These are phyloP conservation scores for Corbicula japonica DNA, from an alignment of 2,888 invertebrate species.

Conservation along the genomic window DNA sequence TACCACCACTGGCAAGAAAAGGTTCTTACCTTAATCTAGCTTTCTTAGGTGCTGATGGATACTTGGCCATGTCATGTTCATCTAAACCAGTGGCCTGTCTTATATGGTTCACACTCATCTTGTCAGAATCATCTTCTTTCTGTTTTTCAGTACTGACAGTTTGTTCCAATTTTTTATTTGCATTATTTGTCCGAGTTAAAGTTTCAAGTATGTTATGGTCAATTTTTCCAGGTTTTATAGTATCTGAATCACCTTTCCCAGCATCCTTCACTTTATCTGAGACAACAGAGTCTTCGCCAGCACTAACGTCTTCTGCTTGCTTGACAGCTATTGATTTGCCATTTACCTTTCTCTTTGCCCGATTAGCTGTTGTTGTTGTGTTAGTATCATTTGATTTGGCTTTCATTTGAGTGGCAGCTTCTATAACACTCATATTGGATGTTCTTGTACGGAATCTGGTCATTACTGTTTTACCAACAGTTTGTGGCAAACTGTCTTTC, in stretches of 20 bases:
- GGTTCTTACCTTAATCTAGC: constrained; percentile 38
- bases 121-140: too few relatives aligned
- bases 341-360: neutral
- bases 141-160: too few relatives aligned
- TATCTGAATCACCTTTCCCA: neutral
- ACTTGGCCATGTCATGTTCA: neutral
- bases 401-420: constrained; percentile 54
- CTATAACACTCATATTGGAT: constrained; percentile 48
- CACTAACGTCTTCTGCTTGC: neutral
- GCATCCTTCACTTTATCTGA: neutral
- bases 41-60: constrained; percentile 40
- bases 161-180: too few relatives aligned
- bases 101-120: too few relatives aligned
- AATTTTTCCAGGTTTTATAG: constrained; percentile 3
- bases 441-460: constrained; percentile 42
- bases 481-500: neutral
- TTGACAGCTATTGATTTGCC: too few relatives aligned
- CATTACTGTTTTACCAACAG: constrained; percentile 23
- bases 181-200: too few relatives aligned
- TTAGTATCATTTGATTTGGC: constrained; percentile 44
- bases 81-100: neutral
- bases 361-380: constrained; percentile 2
- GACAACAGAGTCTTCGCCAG: neutral
- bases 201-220: too few relatives aligned
- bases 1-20: neutral